Evolutionary conservation across 2,888 invertebrate species (phyloP), one percentile per base, ranked within the genome.

Genomic region (Tolmerus cingulatus): DNA sequence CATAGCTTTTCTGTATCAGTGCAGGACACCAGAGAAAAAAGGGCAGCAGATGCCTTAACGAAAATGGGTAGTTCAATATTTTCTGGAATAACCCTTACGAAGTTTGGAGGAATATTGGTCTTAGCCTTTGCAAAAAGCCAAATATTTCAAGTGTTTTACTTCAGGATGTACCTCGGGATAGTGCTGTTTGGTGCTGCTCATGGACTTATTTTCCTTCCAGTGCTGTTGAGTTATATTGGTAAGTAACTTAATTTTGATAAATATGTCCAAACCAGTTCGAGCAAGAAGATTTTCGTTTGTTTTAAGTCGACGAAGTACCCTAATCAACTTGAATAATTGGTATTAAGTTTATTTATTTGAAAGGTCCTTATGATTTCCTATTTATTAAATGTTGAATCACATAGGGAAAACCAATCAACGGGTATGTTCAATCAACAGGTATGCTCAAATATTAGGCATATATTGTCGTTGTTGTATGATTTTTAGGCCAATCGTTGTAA

Each of bases 121-220:
- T 94, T 99, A 89, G 98, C 97, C 27, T 99, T 99, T 92, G 98
- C 99, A 30, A 98, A 98, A 93, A 98, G 98, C 88, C 98, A 99
- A 94, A 98, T 99, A 89, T 99, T 99, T 94, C 93, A 96, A 95
- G 96, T 96, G 91, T 98, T 97, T 93, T 98, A 98, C 94, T 98
- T 98, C 94, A 95, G 98, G 89, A 98, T 99, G 98, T 99, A 99
- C 93, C 94, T 99, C 91, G 98, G 98, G 87, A 99, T 99, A 90
- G 99, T 99, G 86, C 91, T 99, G 88, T 96, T 98, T 92, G 99
- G 99, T 86, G 99, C 99, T 9, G 96, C 98, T 5, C 99, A 99
- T 93, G 99, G 99, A 23, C 95, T 99, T 88, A 96, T 99, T 91
- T 99, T 99, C 94, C 94, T 99, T 90, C 99, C 99, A 9, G 99